Percentiles rank a stretch among this genome's conserved stretches.
Evolutionary conservation across 1,140 invertebrate species (phyloP).

Genomic region (Ectropis grisescens): DNA sequence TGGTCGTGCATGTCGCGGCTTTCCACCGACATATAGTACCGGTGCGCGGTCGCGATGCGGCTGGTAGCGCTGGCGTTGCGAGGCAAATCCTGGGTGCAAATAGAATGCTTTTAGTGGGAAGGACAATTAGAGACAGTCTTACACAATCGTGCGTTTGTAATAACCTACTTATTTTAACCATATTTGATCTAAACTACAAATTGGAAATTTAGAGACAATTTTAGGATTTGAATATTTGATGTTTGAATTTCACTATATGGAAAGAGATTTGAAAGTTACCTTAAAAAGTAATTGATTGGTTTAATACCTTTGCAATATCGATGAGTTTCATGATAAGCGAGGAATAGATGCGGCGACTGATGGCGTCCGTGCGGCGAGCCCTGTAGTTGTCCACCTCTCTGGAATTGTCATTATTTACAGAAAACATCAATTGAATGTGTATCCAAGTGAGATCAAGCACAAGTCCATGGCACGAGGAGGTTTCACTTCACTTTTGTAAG

Average conservation of each 20-base stretch:
- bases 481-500: too few relatives aligned
- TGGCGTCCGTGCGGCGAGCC: slow-evolving; percentile 44
- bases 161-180: too few relatives aligned
- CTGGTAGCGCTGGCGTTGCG: slow-evolving; percentile 26
- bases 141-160: too few relatives aligned
- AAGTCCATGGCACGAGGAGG: too few relatives aligned
- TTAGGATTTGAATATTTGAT: too few relatives aligned
- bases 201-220: too few relatives aligned
- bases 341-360: slow-evolving; percentile 49
- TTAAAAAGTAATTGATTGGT: too few relatives aligned
- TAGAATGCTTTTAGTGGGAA: too few relatives aligned
- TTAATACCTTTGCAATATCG: slow-evolving; percentile 53
- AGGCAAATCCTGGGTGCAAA: slow-evolving; percentile 31
- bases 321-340: slow-evolving; percentile 55
- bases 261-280: too few relatives aligned
- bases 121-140: too few relatives aligned
- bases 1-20: slow-evolving; percentile 46
- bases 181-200: background rate
- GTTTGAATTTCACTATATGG: too few relatives aligned
- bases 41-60: slow-evolving; percentile 43
- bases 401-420: slow-evolving; percentile 5
- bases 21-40: slow-evolving; percentile 49
- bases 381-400: slow-evolving; percentile 58
- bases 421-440: background rate
- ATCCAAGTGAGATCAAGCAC: too few relatives aligned